Evolutionary conservation across 2,888 invertebrate species (phyloP).

Genomic region (Diaprepes abbreviatus): DNA sequence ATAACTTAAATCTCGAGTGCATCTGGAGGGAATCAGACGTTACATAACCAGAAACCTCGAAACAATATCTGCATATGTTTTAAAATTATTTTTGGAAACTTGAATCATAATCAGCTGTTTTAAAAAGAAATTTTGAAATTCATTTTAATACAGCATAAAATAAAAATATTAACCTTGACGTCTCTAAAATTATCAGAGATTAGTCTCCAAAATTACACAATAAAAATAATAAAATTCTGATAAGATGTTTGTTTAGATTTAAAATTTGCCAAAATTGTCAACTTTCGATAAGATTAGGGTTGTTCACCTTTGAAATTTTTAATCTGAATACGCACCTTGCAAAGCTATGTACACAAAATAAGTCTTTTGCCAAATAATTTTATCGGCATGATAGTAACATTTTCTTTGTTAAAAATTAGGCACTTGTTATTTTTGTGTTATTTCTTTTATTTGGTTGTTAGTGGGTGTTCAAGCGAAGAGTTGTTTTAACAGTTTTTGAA

Average conservation of each 20-base stretch:
- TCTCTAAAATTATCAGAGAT: constrained; percentile 1
- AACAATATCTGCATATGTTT: too few relatives aligned
- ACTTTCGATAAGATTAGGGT: constrained; percentile 32
- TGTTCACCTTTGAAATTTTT: constrained; percentile 30
- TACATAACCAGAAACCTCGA: too few relatives aligned
- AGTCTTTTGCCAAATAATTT: constrained; percentile 42
- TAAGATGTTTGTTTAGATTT: constrained; percentile 30
- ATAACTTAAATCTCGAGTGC: too few relatives aligned
- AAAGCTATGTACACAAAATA: constrained; percentile 37
- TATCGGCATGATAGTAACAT: constrained; percentile 31
- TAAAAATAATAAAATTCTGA: constrained; percentile 14
- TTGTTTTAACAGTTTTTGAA: not conserved
- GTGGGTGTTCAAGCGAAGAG: constrained; percentile 9
- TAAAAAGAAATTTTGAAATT: too few relatives aligned
- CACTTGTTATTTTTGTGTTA: not conserved
- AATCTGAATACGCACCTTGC: constrained; percentile 35
- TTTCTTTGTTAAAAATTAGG: constrained; percentile 36
- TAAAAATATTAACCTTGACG: constrained; percentile 1
- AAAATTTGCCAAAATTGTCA: constrained; percentile 10
- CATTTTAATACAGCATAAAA: too few relatives aligned
- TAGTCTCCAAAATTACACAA: constrained; percentile 16
- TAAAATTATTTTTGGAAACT: too few relatives aligned
- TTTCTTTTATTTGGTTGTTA: constrained; percentile 20
- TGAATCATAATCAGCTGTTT: too few relatives aligned
- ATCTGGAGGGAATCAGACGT: too few relatives aligned